Evolutionary conservation across 2,888 invertebrate genomes (phyloP), one percentile per base, ranked within the genome.

Genomic region (Drosophila quinaria): DNA sequence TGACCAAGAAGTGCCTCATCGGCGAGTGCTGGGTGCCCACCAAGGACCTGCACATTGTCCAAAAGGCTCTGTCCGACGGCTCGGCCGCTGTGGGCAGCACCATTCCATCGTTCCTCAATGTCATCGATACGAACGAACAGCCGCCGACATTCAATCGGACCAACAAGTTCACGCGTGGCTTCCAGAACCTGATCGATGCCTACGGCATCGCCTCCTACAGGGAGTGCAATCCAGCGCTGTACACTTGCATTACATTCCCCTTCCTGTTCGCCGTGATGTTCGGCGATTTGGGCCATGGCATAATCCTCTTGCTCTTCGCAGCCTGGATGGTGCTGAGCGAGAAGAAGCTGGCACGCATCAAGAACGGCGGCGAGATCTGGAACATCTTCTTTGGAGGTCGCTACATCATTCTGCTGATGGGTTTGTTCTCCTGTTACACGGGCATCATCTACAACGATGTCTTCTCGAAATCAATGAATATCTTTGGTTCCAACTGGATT

Each of bases 331-430:
- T 97, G 46, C 77, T 96, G 51, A 95, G 94, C 72, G 98, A 99
- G 92, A 96, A 96, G 76, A 95, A 95, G 62, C 94, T 98, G 59
- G 94, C 94, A 5, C 94, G 95, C 90, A 96, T 96, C 81, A 94
- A 95, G 33, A 94, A 93, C 90, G 96, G 95, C 92, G 96, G 95
- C 91, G 97, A 98, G 96, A 99, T 99, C 81, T 98, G 98, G 97
- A 97, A 96, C 92, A 99, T 98, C 81, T 98, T 99, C 94, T 99
- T 99, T 93, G 97, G 97, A 74, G 99, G 99, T 11, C 97, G 99
- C 60, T 99, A 99, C 94, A 98, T 99, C 74, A 97, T 99, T 61
- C 94, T 99, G 42, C 94, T 99, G 59, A 99, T 99, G 99, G 99
- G 99, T 0, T 74, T 97, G 29, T 99, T 99, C 94, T 98, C 99